These are phyloP conservation scores for Hirudinaria manillensis DNA, from an alignment of 2,888 invertebrate genomes.

Conservation along the genomic window DNA sequence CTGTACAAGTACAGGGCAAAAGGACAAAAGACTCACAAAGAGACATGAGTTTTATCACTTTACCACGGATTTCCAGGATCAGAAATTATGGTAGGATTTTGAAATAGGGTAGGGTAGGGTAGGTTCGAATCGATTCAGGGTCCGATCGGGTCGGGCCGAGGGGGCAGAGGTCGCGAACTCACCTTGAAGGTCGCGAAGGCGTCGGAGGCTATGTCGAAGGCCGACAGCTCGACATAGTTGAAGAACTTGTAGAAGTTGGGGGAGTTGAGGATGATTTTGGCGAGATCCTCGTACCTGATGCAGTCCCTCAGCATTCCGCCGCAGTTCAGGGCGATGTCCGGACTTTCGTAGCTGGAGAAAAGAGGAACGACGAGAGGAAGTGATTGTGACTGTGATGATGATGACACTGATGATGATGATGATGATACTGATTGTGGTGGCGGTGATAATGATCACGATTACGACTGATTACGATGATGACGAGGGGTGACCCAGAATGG, in stretches of 20 bases:
- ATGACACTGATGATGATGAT: background rate
- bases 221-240: conserved; percentile 97
- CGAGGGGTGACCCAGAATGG: background rate
- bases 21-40: too few relatives aligned
- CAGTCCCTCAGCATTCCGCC: conserved; percentile 98
- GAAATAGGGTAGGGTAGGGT: too few relatives aligned
- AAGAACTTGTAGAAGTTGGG: conserved; percentile 99
- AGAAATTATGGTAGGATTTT: too few relatives aligned
- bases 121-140: too few relatives aligned
- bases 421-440: too few relatives aligned
- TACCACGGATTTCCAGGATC: too few relatives aligned
- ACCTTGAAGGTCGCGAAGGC: conserved; percentile 99
- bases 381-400: background rate
- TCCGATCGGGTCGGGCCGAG: too few relatives aligned
- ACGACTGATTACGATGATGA: background rate
- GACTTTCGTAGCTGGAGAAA: conserved; percentile 80
- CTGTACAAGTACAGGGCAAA: too few relatives aligned
- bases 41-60: too few relatives aligned
- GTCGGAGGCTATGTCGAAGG: conserved; percentile 99
- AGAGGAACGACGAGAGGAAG: background rate
- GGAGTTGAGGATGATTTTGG: conserved; percentile 94
- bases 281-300: conserved; percentile 86
- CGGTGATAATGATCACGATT: too few relatives aligned
- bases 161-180: too few relatives aligned
- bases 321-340: conserved; percentile 96